Evolutionary conservation across 2,797 vertebrate genomes (phyloP).

Genomic region (Rhinella marina): DNA sequence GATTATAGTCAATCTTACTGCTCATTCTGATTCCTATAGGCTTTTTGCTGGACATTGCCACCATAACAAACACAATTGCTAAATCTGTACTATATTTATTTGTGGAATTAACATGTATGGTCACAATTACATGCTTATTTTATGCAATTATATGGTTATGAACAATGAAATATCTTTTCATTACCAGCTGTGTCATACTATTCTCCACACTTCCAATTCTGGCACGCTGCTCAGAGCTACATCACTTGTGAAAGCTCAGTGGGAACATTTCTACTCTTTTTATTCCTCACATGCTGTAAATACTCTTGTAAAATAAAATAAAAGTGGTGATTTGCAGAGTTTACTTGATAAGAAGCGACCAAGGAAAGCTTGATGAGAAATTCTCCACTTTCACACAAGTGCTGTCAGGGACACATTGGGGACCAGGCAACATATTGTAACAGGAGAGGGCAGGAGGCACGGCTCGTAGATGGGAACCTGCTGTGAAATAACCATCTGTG

Average conservation of each 20-base stretch:
- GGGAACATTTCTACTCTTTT: slow-evolving; percentile 33
- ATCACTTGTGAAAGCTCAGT: slow-evolving; percentile 30
- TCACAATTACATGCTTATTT: slow-evolving; percentile 46
- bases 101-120: slow-evolving; percentile 37
- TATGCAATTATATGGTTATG: slow-evolving; percentile 23
- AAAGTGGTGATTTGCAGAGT: slow-evolving; percentile 38
- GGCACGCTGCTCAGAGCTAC: slow-evolving; percentile 23
- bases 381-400: slow-evolving; percentile 54
- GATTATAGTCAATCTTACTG: background rate
- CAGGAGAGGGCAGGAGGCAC: slow-evolving; percentile 70
- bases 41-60: background rate
- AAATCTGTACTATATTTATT: slow-evolving; percentile 2
- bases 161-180: slow-evolving; percentile 41
- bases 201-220: slow-evolving; percentile 31
- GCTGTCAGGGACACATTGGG: slow-evolving; percentile 68
- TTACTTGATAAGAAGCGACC: slow-evolving; percentile 49
- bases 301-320: slow-evolving; percentile 37
- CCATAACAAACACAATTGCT: background rate
- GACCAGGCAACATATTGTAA: slow-evolving; percentile 69
- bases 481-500: slow-evolving; percentile 79
- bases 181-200: slow-evolving; percentile 8
- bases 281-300: slow-evolving; percentile 14
- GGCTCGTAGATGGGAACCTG: slow-evolving; percentile 74
- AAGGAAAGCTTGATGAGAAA: slow-evolving; percentile 36
- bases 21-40: background rate